These are phyloP conservation scores for Ganaspis sp. DNA, from an alignment of 1,140 invertebrate species.

Conservation along the genomic window DNA sequence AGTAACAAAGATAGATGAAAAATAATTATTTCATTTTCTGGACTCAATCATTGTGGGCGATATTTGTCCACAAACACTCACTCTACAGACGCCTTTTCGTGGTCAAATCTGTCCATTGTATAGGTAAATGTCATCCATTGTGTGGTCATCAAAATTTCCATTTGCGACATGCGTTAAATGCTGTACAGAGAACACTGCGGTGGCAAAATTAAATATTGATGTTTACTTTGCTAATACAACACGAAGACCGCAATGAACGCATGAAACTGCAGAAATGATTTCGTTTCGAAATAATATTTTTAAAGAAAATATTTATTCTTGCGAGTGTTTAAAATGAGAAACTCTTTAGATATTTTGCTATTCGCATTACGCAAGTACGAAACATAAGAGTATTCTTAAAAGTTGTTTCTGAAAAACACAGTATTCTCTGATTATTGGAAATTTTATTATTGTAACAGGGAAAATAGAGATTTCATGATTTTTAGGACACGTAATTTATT, in stretches of 20 bases:
- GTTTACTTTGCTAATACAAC: slow-evolving; percentile 21
- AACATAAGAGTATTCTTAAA: not conserved
- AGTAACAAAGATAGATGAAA: too few species aligned
- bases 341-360: not conserved
- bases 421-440: too few species aligned
- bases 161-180: not conserved
- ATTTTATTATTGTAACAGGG: too few species aligned
- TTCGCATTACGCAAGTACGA: not conserved
- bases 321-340: not conserved
- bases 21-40: slow-evolving; percentile 59
- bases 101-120: slow-evolving; percentile 4
- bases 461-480: too few species aligned
- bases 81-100: not conserved
- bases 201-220: slow-evolving; percentile 27
- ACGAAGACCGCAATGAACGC: not conserved
- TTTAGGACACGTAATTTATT: too few species aligned
- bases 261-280: slow-evolving; percentile 5
- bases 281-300: slow-evolving; percentile 4
- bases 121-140: not conserved
- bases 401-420: too few species aligned
- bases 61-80: slow-evolving; percentile 8
- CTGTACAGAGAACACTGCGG: not conserved
- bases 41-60: not conserved
- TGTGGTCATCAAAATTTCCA: slow-evolving; percentile 6
- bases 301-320: slow-evolving; percentile 16